Base-by-base conservation (phyloP, 2,888 invertebrate genomes). In the Lepas anatifera region DNA sequence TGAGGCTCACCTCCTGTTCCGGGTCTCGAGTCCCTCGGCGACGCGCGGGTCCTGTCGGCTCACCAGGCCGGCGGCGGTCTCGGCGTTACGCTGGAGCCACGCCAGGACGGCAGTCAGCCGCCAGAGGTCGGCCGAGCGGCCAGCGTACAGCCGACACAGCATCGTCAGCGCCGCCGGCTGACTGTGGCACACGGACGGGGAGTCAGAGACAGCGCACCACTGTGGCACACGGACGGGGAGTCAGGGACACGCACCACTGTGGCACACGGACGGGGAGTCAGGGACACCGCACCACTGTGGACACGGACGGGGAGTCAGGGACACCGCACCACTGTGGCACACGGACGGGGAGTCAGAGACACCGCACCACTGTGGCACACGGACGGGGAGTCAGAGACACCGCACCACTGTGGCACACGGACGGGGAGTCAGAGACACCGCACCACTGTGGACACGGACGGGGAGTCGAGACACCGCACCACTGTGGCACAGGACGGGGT, bases 101-200 rank as follows among this genome's bases (percentile, higher is more conserved):
- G 25, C 13, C 25, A 29, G 1, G 11, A 46, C 68, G 29, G 86
- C 87, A 27, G 85, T 81, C 75, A 89, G 88, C 77, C 90, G 89
- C 92, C 93, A 94, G 68, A 91, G 82, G 69, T 88, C 85, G 77
- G 86, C 87, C 74, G 86, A 86, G 67, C 92, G 84, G 70, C 85
- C 86, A 25, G 90, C 84, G 77, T 92, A 93, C 73, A 94, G 81
- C 79, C 66, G 43, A 25, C 50, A 41, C 18, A 72, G 68, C 35
- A 68, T 29, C 8, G 48, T 48, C 35, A 71, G 58, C 39, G 69
- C 70, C 22, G n/a, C 18, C n/a, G 68, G 18, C 52, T 52, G 52
- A 13, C 52, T 52, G 52, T 29, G 52, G 48, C 6, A 18, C 48
- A 48, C 2, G 13, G 29, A 29, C 52, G 29, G 29, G 13, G 52